phyloP scores from a whole-genome alignment of 2,113 vertebrate genomes.

The Turnix velox region DNA sequence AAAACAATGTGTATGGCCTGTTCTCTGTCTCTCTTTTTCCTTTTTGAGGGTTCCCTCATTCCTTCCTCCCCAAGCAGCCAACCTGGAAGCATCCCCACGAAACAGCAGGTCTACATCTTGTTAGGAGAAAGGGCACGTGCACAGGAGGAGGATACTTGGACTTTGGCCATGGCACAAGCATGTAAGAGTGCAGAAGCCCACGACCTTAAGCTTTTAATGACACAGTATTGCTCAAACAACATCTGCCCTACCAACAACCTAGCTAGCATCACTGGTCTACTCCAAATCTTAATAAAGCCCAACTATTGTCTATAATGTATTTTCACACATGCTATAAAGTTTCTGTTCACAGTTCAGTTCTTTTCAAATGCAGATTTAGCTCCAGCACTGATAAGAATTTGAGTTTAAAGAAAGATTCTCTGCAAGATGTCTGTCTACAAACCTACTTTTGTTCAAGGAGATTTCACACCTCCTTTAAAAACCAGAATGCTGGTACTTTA shows the following conservation, averaged over 20 bases:
- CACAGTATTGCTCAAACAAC: background rate
- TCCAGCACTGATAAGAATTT: background rate
- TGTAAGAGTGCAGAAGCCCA: background rate
- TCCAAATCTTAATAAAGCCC: background rate
- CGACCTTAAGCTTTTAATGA: background rate
- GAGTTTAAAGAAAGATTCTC: background rate
- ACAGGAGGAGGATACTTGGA: background rate
- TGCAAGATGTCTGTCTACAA: background rate
- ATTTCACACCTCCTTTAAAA: background rate
- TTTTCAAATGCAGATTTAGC: background rate
- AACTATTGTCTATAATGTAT: background rate
- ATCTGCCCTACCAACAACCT: background rate
- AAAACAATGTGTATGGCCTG: background rate
- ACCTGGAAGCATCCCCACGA: background rate
- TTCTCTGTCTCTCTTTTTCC: background rate
- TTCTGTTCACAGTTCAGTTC: background rate
- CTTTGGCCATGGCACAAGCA: background rate
- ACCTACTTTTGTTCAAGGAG: background rate
- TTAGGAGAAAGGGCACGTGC: background rate
- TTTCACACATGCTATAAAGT: background rate
- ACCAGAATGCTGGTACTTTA: background rate
- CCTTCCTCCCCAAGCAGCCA: background rate
- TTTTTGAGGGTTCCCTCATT: background rate
- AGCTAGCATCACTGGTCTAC: background rate
- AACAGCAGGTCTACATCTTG: background rate